These are phyloP conservation scores for Pristis pectinata DNA, from an alignment of 2,797 vertebrate species.

Conservation along the genomic window DNA sequence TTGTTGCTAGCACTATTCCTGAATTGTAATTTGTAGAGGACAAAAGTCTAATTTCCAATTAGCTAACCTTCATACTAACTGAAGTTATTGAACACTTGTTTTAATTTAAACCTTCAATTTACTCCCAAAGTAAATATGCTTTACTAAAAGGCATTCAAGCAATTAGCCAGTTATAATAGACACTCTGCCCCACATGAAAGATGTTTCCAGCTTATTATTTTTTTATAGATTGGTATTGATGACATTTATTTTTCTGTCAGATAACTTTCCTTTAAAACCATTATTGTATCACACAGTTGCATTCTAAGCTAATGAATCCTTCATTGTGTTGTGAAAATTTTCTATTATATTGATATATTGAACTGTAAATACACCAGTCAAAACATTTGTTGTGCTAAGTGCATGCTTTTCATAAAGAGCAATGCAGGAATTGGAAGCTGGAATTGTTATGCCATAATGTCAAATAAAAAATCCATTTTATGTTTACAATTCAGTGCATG, in stretches of 20 bases:
- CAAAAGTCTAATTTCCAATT: neutral
- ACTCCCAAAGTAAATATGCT: neutral
- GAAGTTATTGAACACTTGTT: neutral
- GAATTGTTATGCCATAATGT: neutral
- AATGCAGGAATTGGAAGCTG: neutral
- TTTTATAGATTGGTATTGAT: neutral
- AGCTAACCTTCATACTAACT: neutral
- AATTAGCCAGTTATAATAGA: neutral
- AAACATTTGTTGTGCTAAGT: neutral
- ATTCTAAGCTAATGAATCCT: neutral
- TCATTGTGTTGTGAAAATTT: neutral
- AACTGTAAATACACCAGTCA: neutral
- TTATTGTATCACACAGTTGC: neutral
- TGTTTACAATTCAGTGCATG: neutral
- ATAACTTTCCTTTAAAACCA: neutral
- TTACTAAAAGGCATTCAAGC: neutral
- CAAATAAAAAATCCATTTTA: neutral
- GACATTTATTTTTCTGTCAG: neutral
- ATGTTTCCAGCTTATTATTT: neutral
- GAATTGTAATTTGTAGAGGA: neutral
- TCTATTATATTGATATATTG: neutral
- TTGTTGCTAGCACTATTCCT: neutral
- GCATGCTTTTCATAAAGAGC: neutral
- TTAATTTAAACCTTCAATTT: neutral
- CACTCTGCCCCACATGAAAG: neutral